Conservation (phyloP, 2,888 invertebrate genomes). For the Unio delphinus region DNA sequence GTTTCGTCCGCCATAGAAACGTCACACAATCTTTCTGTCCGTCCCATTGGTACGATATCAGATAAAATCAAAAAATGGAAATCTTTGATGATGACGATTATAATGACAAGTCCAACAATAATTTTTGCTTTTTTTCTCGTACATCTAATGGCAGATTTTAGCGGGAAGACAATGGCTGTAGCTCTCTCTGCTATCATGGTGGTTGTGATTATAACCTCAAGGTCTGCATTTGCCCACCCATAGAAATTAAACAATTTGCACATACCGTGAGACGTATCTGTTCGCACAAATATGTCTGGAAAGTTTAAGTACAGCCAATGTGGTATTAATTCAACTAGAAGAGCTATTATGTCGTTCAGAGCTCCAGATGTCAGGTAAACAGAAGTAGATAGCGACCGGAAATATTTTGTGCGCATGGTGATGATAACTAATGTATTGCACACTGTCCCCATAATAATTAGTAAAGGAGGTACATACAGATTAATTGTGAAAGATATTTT, state of each 20-base stretch:
- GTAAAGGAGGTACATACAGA: conserved; percentile 44
- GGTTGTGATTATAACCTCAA: conserved; percentile 48
- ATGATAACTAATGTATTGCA: conserved; percentile 46
- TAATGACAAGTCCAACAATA: conserved; percentile 22
- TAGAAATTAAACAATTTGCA: conserved; percentile 60
- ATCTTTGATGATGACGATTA: conserved; percentile 48
- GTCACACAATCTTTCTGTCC: conserved; percentile 48
- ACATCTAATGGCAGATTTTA: conserved; percentile 36
- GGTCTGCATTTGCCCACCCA: conserved; percentile 53
- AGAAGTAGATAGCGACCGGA: conserved; percentile 51
- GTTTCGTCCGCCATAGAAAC: conserved; percentile 29
- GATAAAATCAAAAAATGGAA: conserved; percentile 42
- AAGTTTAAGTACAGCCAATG: conserved; percentile 58
- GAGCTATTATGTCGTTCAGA: conserved; percentile 42
- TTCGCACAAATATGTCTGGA: conserved; percentile 35
- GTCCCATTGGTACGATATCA: conserved; percentile 38
- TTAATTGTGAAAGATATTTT: conserved; percentile 20
- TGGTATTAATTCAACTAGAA: conserved; percentile 43
- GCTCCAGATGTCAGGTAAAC: conserved; percentile 52
- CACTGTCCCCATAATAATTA: conserved; percentile 46
- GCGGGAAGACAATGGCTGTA: conserved; percentile 47
- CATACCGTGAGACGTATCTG: conserved; percentile 36
- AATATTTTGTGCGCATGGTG: conserved; percentile 55
- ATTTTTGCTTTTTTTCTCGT: conserved; percentile 44
- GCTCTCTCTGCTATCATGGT: conserved; percentile 56